Percentiles rank a stretch among this genome's conserved stretches.
Conservation (phyloP, 2,888 invertebrate species). For the Mythimna lalbum region DNA sequence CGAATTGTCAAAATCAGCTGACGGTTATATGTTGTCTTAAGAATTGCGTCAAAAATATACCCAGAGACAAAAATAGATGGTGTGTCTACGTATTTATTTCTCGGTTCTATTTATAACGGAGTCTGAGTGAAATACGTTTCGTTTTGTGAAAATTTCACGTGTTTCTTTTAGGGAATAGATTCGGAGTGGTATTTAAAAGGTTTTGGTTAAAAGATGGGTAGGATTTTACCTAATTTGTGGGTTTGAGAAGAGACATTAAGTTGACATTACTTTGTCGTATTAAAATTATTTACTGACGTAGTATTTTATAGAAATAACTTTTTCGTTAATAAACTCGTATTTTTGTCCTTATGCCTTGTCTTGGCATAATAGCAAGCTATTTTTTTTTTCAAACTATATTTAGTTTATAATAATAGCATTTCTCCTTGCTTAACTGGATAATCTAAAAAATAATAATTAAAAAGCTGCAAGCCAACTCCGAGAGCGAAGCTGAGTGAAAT, state of each 20-base stretch:
- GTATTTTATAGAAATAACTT: too few species aligned
- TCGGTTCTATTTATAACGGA: constrained; percentile 61
- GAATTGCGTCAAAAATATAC: constrained; percentile 72
- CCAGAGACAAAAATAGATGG: constrained; percentile 66
- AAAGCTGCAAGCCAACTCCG: background rate
- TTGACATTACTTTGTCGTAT: background rate
- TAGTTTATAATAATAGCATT: background rate
- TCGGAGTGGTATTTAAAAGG: constrained; percentile 46
- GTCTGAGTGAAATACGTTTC: constrained; percentile 44
- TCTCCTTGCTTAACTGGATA: background rate
- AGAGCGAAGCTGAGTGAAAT: constrained; percentile 5
- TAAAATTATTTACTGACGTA: too few species aligned
- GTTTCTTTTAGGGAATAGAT: constrained; percentile 17
- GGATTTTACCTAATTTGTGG: constrained; percentile 4
- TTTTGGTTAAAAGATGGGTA: constrained; percentile 20
- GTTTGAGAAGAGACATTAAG: background rate
- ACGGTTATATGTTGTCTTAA: constrained; percentile 66
- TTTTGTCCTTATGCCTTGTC: too few species aligned
- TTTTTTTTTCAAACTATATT: too few species aligned
- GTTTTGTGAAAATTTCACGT: constrained; percentile 43
- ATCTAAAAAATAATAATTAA: background rate
- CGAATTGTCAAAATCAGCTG: constrained; percentile 74
- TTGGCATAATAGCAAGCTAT: too few species aligned
- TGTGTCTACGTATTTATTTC: constrained; percentile 67
- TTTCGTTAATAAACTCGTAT: too few species aligned